phyloP scores from a whole-genome alignment of 2,797 vertebrate genomes.

The Sternarchorhynchus goeldii region DNA sequence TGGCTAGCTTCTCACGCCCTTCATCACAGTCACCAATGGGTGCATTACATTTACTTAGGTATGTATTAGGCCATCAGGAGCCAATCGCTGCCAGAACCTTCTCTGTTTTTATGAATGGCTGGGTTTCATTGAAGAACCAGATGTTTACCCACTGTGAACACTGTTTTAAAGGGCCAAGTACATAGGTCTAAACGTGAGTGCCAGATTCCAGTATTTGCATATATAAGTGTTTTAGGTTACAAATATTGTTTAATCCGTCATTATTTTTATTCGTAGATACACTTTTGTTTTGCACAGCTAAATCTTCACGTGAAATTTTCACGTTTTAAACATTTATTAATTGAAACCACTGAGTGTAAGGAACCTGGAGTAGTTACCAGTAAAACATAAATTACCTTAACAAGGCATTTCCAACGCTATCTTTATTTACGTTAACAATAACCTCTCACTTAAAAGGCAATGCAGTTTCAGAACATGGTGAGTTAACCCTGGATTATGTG shows the following conservation, averaged over 20 bases:
- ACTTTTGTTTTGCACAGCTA: no score
- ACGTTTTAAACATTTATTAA: no score
- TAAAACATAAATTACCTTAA: no score
- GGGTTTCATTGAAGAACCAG: conserved; percentile 75
- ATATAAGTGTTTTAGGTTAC: no score
- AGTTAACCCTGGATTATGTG: background rate
- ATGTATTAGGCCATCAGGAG: conserved; percentile 36
- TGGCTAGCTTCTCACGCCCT: conserved; percentile 58
- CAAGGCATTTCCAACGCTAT: no score
- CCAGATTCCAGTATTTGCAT: no score
- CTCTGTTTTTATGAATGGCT: conserved; percentile 79
- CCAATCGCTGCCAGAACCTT: conserved; percentile 53
- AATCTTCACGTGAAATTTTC: no score
- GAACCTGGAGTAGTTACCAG: no score
- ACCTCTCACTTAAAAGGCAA: background rate
- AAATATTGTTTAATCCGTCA: no score
- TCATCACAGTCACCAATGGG: conserved; percentile 65
- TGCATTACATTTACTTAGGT: background rate
- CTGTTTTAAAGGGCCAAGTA: conserved; percentile 69
- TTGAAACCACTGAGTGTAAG: no score
- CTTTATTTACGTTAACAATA: background rate
- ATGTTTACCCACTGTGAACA: conserved; percentile 56
- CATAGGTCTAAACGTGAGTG: background rate
- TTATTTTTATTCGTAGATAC: no score
- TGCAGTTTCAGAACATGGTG: background rate